Base-by-base conservation (phyloP, 1,140 invertebrate species). In the Tribolium castaneum region DNA sequence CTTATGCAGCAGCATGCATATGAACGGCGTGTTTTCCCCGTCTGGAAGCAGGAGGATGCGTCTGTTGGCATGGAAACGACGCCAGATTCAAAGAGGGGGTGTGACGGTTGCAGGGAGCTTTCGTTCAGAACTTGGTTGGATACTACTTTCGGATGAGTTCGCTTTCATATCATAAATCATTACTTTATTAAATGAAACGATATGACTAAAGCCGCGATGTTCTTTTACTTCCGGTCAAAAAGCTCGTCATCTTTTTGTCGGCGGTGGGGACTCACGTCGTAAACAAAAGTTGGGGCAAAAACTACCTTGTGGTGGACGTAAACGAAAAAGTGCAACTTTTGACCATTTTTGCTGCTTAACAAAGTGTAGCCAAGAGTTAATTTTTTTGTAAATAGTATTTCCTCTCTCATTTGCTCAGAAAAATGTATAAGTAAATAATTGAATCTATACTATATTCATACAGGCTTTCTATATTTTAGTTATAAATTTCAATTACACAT, bases 1-100 rank as follows among this genome's bases (percentile, higher is more conserved):
- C 59, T 66, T 66, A 66, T 66, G 59, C 59, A 66, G 59, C 59
- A 66, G 59, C 59, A 66, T 66, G 59, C 59, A 66, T 66, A 66
- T 66, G 59, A 66, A 66, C 59, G 59, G 59, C 59, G 59, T 35
- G 59, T 66, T 66, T 62, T 66, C 59, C 59, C 30, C n/a, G 25
- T 66, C 59, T 66, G 59, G 45, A 66, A 66, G 30, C 59, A 66
- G 52, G 71, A 51, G 70, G 80, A 81, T 81, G 80, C 78, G 80
- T 80, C 78, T 77, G 80, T 81, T 80, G 78, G 50, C 76, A 81
- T 80, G 52, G 73, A 35, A 73, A 81, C 78, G 78, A 66, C 78
- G 75, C 71, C 70, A 74, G 50, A 75, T 76, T 73, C 45, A 59
- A 73, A 22, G 62, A 45, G 72, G 78, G 77, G 77, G 77, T 79